Percentiles rank a stretch among this genome's conserved stretches.
phyloP scores from a whole-genome alignment of 1,140 invertebrate genomes.

The Bombus consobrinus region DNA sequence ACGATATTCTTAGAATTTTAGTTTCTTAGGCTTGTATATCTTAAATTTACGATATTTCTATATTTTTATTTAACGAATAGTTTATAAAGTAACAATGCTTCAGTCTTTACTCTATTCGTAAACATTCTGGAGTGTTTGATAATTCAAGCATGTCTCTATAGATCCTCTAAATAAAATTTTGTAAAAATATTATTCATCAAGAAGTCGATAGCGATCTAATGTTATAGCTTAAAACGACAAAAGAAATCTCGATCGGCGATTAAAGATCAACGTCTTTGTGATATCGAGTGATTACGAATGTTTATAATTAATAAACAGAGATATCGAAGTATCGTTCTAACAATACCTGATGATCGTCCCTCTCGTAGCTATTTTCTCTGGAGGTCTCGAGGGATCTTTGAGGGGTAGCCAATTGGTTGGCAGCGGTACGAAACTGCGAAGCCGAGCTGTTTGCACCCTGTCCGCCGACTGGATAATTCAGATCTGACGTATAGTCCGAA shows the following conservation, averaged over 20 bases:
- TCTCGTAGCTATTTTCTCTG: slow-evolving; percentile 92
- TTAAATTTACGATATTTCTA: background rate
- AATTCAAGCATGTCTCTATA: too few species aligned
- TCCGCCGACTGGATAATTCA: slow-evolving; percentile 94
- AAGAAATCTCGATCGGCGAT: background rate
- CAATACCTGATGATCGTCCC: slow-evolving; percentile 86
- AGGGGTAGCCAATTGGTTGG: slow-evolving; percentile 90
- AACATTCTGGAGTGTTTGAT: too few species aligned
- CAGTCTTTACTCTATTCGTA: too few species aligned
- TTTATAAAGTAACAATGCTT: background rate
- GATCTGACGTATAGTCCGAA: slow-evolving; percentile 97
- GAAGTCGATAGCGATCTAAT: too few species aligned
- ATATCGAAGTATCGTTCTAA: slow-evolving; percentile 1
- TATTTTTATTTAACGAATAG: background rate
- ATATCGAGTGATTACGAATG: background rate
- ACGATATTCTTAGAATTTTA: background rate
- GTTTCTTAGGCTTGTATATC: background rate
- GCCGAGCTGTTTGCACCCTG: slow-evolving; percentile 93
- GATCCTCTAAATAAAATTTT: too few species aligned
- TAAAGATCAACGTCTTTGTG: background rate
- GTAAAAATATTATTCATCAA: too few species aligned
- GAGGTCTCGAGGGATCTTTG: slow-evolving; percentile 91
- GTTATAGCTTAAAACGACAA: too few species aligned
- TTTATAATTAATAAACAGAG: background rate
- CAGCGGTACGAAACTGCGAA: slow-evolving; percentile 90